Base-by-base conservation (phyloP, 2,888 invertebrate genomes). In the Eurytoma californica region DNA sequence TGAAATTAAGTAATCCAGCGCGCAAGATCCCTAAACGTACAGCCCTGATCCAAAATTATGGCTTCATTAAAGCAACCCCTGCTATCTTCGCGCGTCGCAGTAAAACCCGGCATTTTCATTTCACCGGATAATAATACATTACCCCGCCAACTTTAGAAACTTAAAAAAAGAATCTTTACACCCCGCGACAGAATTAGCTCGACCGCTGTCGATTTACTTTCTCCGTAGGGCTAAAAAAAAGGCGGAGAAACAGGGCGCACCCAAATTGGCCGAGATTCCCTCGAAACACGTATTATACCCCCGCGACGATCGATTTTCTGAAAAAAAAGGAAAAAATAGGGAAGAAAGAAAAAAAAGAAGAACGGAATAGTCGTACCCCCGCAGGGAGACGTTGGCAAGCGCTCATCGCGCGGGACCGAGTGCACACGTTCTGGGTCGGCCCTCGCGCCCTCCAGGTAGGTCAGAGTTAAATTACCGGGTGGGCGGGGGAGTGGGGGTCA, bases 371-470 rank as follows among this genome's bases (percentile, higher is more conserved):
- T 39, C 39, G 39, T 7, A 39, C 9, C 39, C 39, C 39, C 39
- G 39, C 9, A 9, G 39, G 39, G 39, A 39, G 39, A 39, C 39
- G 39, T 39, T 39, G 39, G 39, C 39, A 39, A 39, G 39, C 39
- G 39, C 39, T 39, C 39, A 9, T 39, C 39, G 39, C 7, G 7
- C 39, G 3, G 39, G 39, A 39, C 39, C 39, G 39, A 39, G 13
- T 30, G 3, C 30, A 30, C 16, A 5, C 63, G 63, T 63, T 47
- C 63, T 63, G 13, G 63, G 63, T 63, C 63, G 63, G 39, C 63
- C 63, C 72, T 72, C 39, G 51, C 63, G 47, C 70, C 58, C 30
- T 63, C 53, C 66, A 73, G 73, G 73, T 73, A 73, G 73, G 73
- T 73, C 73, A 73, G 47, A 65, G 63, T 73, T 66, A 49, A 67